A percentile compares a stretch with the other conserved stretches of the same genome.
phyloP scores from a whole-genome alignment of 2,888 invertebrate genomes.

The Pecten maximus region DNA sequence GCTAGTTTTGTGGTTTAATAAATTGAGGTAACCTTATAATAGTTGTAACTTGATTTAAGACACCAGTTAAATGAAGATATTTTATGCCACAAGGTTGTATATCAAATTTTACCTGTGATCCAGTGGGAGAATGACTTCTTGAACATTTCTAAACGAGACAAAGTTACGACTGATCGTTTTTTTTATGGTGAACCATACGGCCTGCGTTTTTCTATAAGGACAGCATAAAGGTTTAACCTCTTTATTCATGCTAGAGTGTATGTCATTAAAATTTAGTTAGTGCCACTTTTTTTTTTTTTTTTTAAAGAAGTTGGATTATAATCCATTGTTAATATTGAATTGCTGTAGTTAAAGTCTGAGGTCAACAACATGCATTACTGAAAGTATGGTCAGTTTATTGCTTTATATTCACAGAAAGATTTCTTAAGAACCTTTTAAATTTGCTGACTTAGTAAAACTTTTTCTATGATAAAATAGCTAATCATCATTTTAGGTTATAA shows the following conservation, averaged over 20 bases:
- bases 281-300: neutral
- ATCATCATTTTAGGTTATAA: neutral
- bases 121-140: neutral
- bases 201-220: neutral
- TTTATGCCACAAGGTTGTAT: neutral
- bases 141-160: neutral
- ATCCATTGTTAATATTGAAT: slow-evolving; percentile 16
- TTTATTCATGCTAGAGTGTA: neutral
- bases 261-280: slow-evolving; percentile 15
- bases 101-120: slow-evolving; percentile 6
- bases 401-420: neutral
- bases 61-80: neutral
- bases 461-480: neutral
- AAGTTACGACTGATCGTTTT: neutral
- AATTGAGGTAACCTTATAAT: neutral
- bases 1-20: neutral
- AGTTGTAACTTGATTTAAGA: neutral
- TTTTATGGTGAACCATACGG: neutral
- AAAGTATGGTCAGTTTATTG: neutral
- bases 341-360: neutral
- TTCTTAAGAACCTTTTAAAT: neutral
- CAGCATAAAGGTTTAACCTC: neutral
- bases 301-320: neutral
- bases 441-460: neutral
- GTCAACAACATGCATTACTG: neutral